These are phyloP conservation scores for Oophaga pumilio DNA, from an alignment of 2,113 vertebrate species.

Conservation along the genomic window DNA sequence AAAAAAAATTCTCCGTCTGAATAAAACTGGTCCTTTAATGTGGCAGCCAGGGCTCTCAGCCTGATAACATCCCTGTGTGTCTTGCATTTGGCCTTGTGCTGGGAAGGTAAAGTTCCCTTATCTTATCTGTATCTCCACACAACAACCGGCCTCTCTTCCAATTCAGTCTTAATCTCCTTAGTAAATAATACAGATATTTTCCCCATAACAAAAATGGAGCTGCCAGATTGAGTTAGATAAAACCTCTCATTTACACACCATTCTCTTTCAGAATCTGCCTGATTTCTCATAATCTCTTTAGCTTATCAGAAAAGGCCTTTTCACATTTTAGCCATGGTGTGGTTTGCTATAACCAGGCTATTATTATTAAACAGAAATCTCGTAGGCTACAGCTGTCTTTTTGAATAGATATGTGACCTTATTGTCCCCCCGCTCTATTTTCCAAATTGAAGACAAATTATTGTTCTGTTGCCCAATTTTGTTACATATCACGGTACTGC, in stretches of 20 bases:
- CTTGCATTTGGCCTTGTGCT: slow-evolving; percentile 75
- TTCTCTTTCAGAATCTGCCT: slow-evolving; percentile 81
- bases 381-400: slow-evolving; percentile 70
- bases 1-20: slow-evolving; percentile 3
- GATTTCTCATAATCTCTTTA: slow-evolving; percentile 83
- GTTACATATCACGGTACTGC: slow-evolving; percentile 65
- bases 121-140: slow-evolving; percentile 98
- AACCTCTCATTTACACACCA: slow-evolving; percentile 86
- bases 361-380: slow-evolving; percentile 79
- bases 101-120: slow-evolving; percentile 84
- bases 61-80: slow-evolving; percentile 85
- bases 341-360: slow-evolving; percentile 74
- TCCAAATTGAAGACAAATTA: slow-evolving; percentile 65
- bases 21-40: slow-evolving; percentile 42
- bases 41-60: slow-evolving; percentile 81
- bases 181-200: slow-evolving; percentile 99
- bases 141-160: slow-evolving; percentile 97
- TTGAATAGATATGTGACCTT: slow-evolving; percentile 66
- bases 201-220: slow-evolving; percentile 83
- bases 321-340: slow-evolving; percentile 74
- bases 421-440: slow-evolving; percentile 61
- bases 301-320: slow-evolving; percentile 80
- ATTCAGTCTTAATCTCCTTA: slow-evolving; percentile 97
- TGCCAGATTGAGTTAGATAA: slow-evolving; percentile 83
- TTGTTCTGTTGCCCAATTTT: slow-evolving; percentile 66